phyloP scores from a whole-genome alignment of 2,888 invertebrate species.

The Nezara viridula region DNA sequence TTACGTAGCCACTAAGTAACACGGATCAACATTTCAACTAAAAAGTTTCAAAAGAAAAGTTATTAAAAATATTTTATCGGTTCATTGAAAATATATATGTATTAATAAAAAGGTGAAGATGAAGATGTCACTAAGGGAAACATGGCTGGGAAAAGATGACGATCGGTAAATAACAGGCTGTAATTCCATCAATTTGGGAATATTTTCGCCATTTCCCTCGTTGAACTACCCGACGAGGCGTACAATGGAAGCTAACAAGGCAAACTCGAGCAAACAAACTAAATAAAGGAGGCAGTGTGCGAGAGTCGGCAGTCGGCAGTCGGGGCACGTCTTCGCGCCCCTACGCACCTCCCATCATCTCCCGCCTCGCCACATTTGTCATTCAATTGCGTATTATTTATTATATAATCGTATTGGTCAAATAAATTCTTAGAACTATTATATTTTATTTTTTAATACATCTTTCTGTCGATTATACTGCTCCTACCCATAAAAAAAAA shows the following conservation, averaged over 20 bases:
- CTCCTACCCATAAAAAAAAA: no score
- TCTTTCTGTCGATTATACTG: no score
- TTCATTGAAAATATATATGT: neutral
- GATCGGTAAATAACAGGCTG: neutral
- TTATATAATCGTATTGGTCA: neutral
- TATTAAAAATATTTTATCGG: no score
- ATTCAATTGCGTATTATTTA: neutral
- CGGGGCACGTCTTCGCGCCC: neutral
- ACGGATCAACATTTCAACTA: no score
- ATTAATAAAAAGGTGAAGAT: neutral
- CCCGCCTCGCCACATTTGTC: neutral
- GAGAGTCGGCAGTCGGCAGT: neutral
- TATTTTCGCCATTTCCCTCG: neutral
- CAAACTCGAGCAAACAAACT: conserved; percentile 2
- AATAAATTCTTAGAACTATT: neutral
- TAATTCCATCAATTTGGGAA: conserved; percentile 3
- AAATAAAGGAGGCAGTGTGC: neutral
- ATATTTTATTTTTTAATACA: no score
- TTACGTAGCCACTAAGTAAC: no score
- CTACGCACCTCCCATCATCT: conserved; percentile 20
- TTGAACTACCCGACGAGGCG: neutral
- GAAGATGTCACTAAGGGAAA: neutral
- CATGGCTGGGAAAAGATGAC: neutral
- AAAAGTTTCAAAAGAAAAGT: no score
- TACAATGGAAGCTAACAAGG: neutral